Percentiles rank a stretch among this genome's conserved stretches.
These are phyloP conservation scores for Mythimna pallens DNA, from an alignment of 2,888 invertebrate species.

Conservation along the genomic window DNA sequence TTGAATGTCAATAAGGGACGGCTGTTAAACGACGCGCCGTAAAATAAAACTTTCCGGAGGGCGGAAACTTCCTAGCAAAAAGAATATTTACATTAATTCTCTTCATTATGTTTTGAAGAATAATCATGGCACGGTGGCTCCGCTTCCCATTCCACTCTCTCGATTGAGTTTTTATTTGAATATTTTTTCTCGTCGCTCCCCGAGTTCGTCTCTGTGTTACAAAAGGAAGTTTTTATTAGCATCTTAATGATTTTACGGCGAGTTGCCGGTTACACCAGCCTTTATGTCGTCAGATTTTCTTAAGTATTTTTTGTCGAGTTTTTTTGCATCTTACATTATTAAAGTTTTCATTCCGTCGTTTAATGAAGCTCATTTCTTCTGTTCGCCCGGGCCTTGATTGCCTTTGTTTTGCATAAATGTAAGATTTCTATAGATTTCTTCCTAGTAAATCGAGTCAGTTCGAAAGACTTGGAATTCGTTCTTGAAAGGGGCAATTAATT, in stretches of 20 bases:
- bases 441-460: constrained; percentile 86
- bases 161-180: constrained; percentile 91
- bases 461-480: constrained; percentile 84
- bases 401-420: constrained; percentile 91
- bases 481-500: constrained; percentile 83
- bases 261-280: constrained; percentile 90
- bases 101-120: constrained; percentile 91
- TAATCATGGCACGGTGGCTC: constrained; percentile 90
- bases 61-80: constrained; percentile 88
- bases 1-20: constrained; percentile 91
- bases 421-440: constrained; percentile 90
- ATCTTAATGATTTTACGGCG: constrained; percentile 91
- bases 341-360: constrained; percentile 90
- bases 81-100: constrained; percentile 92
- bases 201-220: constrained; percentile 88
- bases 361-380: constrained; percentile 91
- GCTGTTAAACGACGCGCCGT: constrained; percentile 90
- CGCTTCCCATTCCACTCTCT: constrained; percentile 86
- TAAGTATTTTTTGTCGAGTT: constrained; percentile 90
- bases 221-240: constrained; percentile 91
- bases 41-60: constrained; percentile 91
- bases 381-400: constrained; percentile 90
- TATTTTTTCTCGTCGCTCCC: constrained; percentile 85
- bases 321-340: constrained; percentile 91
- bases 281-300: constrained; percentile 91